Conservation (phyloP, 2,797 vertebrate genomes). For the Ambastaia sidthimunki region DNA sequence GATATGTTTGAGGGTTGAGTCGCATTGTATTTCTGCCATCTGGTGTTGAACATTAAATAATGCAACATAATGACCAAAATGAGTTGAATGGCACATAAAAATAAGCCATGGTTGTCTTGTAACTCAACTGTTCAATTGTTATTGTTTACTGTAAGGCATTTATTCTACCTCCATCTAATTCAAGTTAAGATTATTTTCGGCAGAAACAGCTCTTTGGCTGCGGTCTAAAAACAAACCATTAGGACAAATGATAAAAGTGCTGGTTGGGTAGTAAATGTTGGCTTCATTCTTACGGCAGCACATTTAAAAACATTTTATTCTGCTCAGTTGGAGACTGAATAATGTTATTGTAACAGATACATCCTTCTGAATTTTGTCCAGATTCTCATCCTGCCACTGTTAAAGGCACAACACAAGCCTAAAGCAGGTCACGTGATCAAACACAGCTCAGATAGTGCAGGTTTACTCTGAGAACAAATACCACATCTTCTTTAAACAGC, state of each 20-base stretch:
- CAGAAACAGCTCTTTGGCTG: conserved; percentile 12
- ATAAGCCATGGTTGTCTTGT: neutral
- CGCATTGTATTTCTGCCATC: conserved; percentile 59
- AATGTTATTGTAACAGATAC: conserved; percentile 16
- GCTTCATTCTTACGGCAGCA: conserved; percentile 46
- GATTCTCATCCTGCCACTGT: neutral
- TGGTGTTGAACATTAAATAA: conserved; percentile 55
- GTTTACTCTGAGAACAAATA: conserved; percentile 1
- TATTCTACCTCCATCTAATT: neutral
- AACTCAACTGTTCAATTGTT: neutral
- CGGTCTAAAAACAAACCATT: conserved; percentile 14
- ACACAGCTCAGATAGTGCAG: conserved; percentile 35
- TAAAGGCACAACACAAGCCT: neutral
- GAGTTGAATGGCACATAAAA: neutral
- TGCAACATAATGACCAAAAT: neutral
- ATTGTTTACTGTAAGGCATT: no score
- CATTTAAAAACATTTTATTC: no score
- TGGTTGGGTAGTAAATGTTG: conserved; percentile 22
- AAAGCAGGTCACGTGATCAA: conserved; percentile 11
- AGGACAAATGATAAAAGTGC: conserved; percentile 44
- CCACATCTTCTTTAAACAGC: neutral
- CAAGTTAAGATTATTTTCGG: neutral
- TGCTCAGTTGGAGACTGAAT: neutral
- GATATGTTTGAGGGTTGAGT: neutral
- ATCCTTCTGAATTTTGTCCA: neutral